Percentiles rank a stretch among this genome's conserved stretches.
These are phyloP conservation scores for Sebastes reedi DNA, from an alignment of 2,797 vertebrate species.

Conservation along the genomic window DNA sequence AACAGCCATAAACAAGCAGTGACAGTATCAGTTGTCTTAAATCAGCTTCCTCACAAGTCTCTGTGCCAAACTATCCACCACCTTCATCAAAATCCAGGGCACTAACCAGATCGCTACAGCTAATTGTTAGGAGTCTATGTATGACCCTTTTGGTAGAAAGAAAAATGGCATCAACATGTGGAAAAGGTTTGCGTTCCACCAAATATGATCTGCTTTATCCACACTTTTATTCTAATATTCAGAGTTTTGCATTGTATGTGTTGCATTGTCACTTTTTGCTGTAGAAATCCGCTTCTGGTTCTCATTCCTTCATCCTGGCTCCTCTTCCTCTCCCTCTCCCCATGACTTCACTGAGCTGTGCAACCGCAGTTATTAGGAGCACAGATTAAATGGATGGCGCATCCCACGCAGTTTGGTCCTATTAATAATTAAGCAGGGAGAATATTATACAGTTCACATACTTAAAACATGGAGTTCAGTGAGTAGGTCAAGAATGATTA, in stretches of 20 bases:
- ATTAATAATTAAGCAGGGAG: constrained; percentile 88
- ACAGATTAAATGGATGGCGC: constrained; percentile 70
- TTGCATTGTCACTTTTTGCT: neutral
- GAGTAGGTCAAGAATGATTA: constrained; percentile 96
- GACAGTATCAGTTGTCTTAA: neutral
- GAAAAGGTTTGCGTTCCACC: neutral
- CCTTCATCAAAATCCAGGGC: neutral
- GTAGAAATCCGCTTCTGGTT: neutral
- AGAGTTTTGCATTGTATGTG: neutral
- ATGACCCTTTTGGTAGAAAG: neutral
- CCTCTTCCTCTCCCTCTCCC: neutral
- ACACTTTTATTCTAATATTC: neutral
- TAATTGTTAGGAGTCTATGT: neutral
- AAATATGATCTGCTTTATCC: neutral
- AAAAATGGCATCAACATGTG: neutral
- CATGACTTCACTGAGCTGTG: constrained; percentile 3
- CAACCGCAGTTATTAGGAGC: constrained; percentile 60
- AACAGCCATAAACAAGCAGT: neutral
- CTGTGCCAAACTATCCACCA: neutral
- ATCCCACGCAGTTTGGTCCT: constrained; percentile 80
- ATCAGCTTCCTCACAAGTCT: neutral
- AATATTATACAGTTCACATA: constrained; percentile 91
- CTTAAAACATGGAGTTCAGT: constrained; percentile 92
- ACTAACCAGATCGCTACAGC: neutral
- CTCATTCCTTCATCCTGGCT: constrained; percentile 4